Evolutionary conservation across 2,797 vertebrate species (phyloP).

Genomic region (Stomatorhinus walkeri): DNA sequence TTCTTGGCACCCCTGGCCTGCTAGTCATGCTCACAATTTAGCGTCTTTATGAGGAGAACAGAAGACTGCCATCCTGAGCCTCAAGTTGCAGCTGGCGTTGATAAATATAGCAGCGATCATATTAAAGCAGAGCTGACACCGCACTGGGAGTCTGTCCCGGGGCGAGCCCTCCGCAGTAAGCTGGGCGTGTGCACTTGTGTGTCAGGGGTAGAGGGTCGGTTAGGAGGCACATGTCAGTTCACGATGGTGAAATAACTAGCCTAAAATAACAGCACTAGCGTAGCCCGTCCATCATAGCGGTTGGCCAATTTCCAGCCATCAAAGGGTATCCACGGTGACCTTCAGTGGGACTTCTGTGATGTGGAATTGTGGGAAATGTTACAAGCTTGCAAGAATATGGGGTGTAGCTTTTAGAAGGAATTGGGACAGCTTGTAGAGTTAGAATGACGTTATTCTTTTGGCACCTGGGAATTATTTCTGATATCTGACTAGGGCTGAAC

Average conservation of each 20-base stretch:
- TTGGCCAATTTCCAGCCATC: background rate
- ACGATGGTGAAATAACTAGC: slow-evolving; percentile 13
- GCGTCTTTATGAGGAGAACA: background rate
- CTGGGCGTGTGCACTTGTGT: background rate
- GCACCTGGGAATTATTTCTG: slow-evolving; percentile 43
- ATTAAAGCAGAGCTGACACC: background rate
- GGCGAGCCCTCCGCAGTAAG: background rate
- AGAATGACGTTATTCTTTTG: slow-evolving; percentile 49
- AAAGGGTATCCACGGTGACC: background rate
- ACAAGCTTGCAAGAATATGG: slow-evolving; percentile 30
- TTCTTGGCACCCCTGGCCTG: background rate
- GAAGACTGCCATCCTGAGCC: background rate
- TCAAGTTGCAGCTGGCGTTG: slow-evolving; percentile 14
- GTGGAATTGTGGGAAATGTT: slow-evolving; percentile 32
- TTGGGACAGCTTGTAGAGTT: background rate
- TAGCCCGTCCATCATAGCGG: background rate
- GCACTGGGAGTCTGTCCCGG: background rate
- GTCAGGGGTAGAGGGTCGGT: background rate
- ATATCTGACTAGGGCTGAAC: slow-evolving; percentile 33
- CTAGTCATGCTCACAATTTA: background rate
- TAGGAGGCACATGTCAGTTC: background rate
- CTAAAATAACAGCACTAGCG: background rate
- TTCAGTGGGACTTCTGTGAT: background rate
- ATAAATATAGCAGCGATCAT: slow-evolving; percentile 13
- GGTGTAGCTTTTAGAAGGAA: slow-evolving; percentile 19